A percentile compares a stretch with the other conserved stretches of the same genome.
These are phyloP conservation scores for Lacanobia oleracea DNA, from an alignment of 2,888 invertebrate genomes.

Conservation along the genomic window DNA sequence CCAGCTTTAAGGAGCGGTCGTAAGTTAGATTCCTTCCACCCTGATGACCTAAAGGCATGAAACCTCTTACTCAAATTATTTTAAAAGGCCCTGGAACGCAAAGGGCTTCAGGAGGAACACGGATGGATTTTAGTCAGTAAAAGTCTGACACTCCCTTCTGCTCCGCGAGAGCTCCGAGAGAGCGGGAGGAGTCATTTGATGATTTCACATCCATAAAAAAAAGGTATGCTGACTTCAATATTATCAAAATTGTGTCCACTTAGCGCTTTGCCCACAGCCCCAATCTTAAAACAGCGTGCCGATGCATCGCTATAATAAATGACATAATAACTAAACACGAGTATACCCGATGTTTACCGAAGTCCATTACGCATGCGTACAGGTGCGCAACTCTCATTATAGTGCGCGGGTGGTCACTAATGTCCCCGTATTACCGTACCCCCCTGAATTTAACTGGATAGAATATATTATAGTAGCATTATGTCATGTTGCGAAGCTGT, in stretches of 20 bases:
- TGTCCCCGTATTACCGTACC: conserved; percentile 70
- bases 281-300: neutral
- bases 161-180: no score
- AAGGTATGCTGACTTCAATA: neutral
- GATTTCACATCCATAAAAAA: no score
- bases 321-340: conserved; percentile 66
- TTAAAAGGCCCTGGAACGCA: no score
- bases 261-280: neutral
- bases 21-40: neutral
- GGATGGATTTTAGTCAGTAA: no score
- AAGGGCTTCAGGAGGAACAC: no score
- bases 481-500: conserved; percentile 5
- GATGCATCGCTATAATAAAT: conserved; percentile 53
- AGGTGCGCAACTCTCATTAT: conserved; percentile 71
- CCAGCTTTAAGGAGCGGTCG: no score
- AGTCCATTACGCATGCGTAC: conserved; percentile 67
- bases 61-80: neutral
- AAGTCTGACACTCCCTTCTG: no score
- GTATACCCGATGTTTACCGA: conserved; percentile 61
- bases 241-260: neutral
- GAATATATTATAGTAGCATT: conserved; percentile 35
- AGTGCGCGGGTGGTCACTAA: conserved; percentile 79
- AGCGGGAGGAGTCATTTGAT: no score
- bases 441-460: conserved; percentile 66
- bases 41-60: neutral